Base-by-base conservation (phyloP, 2,113 vertebrate genomes). In the Ctenomys sociabilis region DNA sequence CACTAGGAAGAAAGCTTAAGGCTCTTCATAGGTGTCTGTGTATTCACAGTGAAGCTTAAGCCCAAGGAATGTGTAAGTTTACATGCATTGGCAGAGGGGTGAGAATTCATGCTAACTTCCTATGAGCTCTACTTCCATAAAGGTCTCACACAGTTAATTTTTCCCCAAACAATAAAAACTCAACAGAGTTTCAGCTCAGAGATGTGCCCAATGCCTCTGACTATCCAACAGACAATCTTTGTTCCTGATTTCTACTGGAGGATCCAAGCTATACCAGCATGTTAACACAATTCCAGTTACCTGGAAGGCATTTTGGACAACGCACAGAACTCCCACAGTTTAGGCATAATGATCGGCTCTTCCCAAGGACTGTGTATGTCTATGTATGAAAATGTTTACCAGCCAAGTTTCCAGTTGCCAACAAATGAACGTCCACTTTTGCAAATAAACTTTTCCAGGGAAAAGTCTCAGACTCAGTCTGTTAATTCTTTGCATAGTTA, bases 41-140 rank as follows among this genome's bases (percentile, higher is more conserved):
- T 54, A 10, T 14, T 66, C 21, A 13, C 21, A 22, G 43, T 32
- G 73, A 45, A 35, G 32, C 30, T 91, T 21, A 72, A 72, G 26
- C 1, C 7, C 2, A 22, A 54, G 22, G 12, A 73, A 17, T 4
- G 9, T 21, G 5, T 32, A 49, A 70, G 37, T 26, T 54, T 17
- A 40, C 1, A 6, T 9, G 28, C 54, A 40, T 0, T 1, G n/a
- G 52, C 0, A 3, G 59, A 85, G 12, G 7, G 37, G 52, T 32
- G 7, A 30, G 13, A 45, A n/a, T 32, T 10, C 8, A 28, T 0
- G 11, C 12, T 3, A 22, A 5, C 35, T 63, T 70, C 11, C 68
- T 10, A 35, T 24, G 12, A 13, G 64, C 30, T 7, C 24, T 83
- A 4, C 1, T 24, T 32, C 63, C 22, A 3, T 28, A 24, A 0